Conservation (phyloP, 1,140 invertebrate genomes). For the Scaptomyza pallida region DNA sequence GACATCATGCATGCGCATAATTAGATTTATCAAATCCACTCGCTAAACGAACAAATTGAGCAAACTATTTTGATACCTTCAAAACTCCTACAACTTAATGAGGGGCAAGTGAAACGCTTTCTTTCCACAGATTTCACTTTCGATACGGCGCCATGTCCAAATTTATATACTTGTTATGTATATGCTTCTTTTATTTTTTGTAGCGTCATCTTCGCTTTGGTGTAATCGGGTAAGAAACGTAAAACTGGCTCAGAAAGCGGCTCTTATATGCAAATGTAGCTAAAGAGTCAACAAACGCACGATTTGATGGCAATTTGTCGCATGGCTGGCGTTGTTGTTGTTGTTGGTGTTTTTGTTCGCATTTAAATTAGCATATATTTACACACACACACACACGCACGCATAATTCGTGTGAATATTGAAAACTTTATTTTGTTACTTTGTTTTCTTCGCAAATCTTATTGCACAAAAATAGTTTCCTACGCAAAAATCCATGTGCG, state of each 20-base stretch:
- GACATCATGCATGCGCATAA: slow-evolving; percentile 48
- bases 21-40: slow-evolving; percentile 53
- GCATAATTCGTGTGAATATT: slow-evolving; percentile 66
- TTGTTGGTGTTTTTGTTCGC: slow-evolving; percentile 13
- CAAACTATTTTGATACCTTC: slow-evolving; percentile 32
- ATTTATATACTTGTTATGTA: slow-evolving; percentile 9
- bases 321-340: slow-evolving; percentile 28
- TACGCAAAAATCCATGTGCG: slow-evolving; percentile 45
- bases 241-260: slow-evolving; percentile 63
- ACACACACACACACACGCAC: slow-evolving; percentile 16
- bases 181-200: slow-evolving; percentile 8
- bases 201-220: slow-evolving; percentile 33
- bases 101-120: slow-evolving; percentile 54
- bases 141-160: slow-evolving; percentile 28
- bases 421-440: slow-evolving; percentile 49
- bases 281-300: slow-evolving; percentile 70
- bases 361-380: slow-evolving; percentile 63
- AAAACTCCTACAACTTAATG: slow-evolving; percentile 76
- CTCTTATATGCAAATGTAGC: slow-evolving; percentile 66
- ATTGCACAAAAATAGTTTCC: slow-evolving; percentile 58
- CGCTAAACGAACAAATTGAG: slow-evolving; percentile 67
- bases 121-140: slow-evolving; percentile 69
- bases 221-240: slow-evolving; percentile 25
- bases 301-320: slow-evolving; percentile 72
- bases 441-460: slow-evolving; percentile 44